A percentile compares a stretch with the other conserved stretches of the same genome.
Evolutionary conservation across 1,140 invertebrate genomes (phyloP).

Genomic region (Caenorhabditis remanei): DNA sequence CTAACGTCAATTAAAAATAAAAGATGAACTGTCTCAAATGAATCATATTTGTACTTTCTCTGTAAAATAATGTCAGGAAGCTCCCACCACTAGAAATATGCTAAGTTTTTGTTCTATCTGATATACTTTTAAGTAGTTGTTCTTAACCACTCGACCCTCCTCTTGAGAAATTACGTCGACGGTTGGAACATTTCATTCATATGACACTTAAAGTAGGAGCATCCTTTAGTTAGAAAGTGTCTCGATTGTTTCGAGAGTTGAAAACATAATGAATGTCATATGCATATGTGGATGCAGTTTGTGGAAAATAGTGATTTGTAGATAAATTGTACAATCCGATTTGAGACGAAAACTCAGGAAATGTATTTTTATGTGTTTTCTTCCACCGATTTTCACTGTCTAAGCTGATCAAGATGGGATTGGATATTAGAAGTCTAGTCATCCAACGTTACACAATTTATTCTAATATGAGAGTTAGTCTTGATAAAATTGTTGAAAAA

Average conservation of each 20-base stretch:
- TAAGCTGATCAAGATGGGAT: no score
- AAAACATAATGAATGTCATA: conserved; percentile 10
- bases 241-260: conserved; percentile 45
- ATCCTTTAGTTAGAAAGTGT: conserved; percentile 31
- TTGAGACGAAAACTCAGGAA: no score
- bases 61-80: no score
- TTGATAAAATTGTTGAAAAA: no score
- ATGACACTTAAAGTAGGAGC: conserved; percentile 19
- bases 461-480: no score
- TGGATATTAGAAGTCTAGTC: no score
- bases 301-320: background rate
- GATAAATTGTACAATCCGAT: background rate
- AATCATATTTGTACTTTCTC: no score
- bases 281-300: background rate
- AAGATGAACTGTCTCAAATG: no score
- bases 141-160: conserved; percentile 20
- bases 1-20: no score
- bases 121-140: conserved; percentile 31
- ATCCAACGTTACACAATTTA: no score
- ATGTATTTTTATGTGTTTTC: no score
- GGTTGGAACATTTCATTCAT: conserved; percentile 26
- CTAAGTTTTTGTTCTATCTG: background rate
- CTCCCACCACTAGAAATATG: background rate
- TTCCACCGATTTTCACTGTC: no score
- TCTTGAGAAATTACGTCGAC: conserved; percentile 42